Base-by-base conservation (phyloP, 2,113 vertebrate genomes). In the Heterotilapia buettikoferi region DNA sequence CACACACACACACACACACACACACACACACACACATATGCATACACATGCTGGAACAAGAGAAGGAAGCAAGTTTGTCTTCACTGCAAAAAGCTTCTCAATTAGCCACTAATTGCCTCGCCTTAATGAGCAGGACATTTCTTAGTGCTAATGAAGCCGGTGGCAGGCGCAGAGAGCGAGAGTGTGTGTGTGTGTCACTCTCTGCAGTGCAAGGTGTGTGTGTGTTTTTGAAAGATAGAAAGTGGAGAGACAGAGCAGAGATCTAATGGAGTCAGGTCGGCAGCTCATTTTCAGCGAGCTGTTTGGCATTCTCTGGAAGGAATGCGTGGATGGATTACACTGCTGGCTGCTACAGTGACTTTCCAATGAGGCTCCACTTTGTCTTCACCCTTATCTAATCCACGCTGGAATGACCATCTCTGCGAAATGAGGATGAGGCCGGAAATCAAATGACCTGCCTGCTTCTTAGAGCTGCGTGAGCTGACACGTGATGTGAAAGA, bases 301-400 rank as follows among this genome's bases (percentile, higher is more conserved):
- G 93, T 90, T 94, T 94, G 94, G 91, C 86, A 93, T 93, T 93
- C 91, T 92, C 92, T 94, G 93, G 94, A 96, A 95, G 93, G 94
- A 94, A 95, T 95, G 92, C 10, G 76, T 87, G 90, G 93, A 93
- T 94, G 93, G 93, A 93, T 96, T 95, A 93, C 93, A 85, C 88
- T 89, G 90, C 93, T 95, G 93, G 95, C 95, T 89, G 93, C 90
- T 26, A 85, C 90, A 80, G 59, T 2, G 7, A 95, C 94, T 95
- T 94, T 95, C 94, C 95, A 95, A 84, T 91, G 92, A 94, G 93
- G 91, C 93, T 89, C 92, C 92, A 92, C 92, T 93, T 94, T 93
- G 93, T 94, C 91, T 93, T 94, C 90, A 66, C 86, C 90, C 92
- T 86, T 76, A 85, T 94, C 92, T 92, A 84, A 93, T 88, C 90